These are phyloP conservation scores for Calyptomena viridis DNA, from an alignment of 2,113 vertebrate species.

Conservation along the genomic window DNA sequence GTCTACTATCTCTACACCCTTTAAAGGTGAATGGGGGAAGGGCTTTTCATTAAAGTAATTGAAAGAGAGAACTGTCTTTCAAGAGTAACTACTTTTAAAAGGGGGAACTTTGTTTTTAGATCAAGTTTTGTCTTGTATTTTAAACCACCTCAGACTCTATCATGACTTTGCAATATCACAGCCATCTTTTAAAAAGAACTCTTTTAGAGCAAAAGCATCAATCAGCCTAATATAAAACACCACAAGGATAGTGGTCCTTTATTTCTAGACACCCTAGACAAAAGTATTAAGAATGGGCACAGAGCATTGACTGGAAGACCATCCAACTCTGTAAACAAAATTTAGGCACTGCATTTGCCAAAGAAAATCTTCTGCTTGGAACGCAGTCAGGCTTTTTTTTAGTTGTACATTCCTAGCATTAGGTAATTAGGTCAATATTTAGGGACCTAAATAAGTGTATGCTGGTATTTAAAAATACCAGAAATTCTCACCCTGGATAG, in stretches of 20 bases:
- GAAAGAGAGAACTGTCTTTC: not conserved
- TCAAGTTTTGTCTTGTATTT: not conserved
- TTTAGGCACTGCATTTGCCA: not conserved
- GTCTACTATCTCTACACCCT: not conserved
- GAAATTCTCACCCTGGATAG: not conserved
- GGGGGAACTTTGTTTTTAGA: not conserved
- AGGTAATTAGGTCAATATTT: constrained; percentile 2
- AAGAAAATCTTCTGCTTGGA: not conserved
- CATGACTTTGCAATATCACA: not conserved
- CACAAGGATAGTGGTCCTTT: not conserved
- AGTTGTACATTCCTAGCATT: not conserved
- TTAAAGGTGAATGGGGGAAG: not conserved
- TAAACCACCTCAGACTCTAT: not conserved
- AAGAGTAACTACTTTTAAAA: not conserved
- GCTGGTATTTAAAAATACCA: not conserved
- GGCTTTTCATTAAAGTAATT: not conserved
- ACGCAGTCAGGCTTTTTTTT: not conserved
- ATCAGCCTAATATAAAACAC: not conserved
- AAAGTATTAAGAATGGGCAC: no score
- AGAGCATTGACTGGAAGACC: not conserved
- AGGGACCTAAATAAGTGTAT: not conserved
- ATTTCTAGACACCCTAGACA: no score
- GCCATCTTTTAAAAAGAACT: not conserved
- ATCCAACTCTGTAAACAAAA: not conserved
- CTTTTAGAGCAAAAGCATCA: not conserved